Evolutionary conservation across 2,113 vertebrate species (phyloP).

Genomic region (Rhegmatorhina hoffmannsi): DNA sequence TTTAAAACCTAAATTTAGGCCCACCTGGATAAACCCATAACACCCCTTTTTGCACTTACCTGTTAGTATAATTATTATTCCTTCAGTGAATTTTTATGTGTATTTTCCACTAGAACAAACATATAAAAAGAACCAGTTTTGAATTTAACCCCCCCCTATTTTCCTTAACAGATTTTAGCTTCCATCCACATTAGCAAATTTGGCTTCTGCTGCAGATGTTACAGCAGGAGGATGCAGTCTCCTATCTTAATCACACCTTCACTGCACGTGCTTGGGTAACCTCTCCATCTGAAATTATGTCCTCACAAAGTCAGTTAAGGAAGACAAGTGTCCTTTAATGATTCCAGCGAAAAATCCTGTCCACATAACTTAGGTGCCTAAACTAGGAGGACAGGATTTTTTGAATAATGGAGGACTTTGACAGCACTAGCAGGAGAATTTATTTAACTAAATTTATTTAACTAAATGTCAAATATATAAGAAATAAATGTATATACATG

Average conservation of each 20-base stretch:
- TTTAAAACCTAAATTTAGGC: too few species aligned
- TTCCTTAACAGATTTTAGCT: not conserved
- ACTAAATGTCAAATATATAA: not conserved
- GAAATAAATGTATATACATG: not conserved
- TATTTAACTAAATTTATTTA: not conserved
- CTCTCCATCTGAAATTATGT: not conserved
- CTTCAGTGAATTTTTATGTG: not conserved
- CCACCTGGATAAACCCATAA: too few species aligned
- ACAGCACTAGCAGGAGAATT: not conserved
- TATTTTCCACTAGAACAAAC: not conserved
- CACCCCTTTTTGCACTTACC: not conserved
- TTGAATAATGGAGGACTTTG: not conserved
- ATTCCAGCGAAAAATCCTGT: not conserved
- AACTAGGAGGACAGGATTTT: not conserved
- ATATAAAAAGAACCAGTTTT: not conserved
- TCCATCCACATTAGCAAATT: not conserved
- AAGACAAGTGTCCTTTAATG: not conserved
- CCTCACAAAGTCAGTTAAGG: not conserved
- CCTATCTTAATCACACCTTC: not conserved
- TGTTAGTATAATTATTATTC: not conserved
- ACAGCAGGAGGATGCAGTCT: not conserved
- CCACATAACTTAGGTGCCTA: not conserved
- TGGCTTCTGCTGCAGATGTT: not conserved
- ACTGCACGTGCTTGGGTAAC: not conserved
- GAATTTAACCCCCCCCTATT: not conserved